Evolutionary conservation across 2,888 invertebrate genomes (phyloP).

Genomic region (Alcis repandata): DNA sequence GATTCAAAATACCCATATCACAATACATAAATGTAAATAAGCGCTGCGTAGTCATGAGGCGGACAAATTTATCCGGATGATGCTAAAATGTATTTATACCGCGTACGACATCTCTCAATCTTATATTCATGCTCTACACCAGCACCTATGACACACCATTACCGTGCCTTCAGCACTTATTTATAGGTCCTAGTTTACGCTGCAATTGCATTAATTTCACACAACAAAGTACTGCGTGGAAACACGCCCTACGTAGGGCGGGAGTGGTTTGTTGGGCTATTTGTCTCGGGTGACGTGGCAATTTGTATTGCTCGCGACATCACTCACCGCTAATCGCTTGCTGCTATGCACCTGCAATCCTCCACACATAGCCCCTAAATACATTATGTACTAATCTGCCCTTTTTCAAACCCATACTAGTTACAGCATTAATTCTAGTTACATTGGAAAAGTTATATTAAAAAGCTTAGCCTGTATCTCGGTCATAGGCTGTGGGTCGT

Average conservation of each 20-base stretch:
- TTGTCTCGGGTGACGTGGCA: constrained; percentile 72
- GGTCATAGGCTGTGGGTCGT: constrained; percentile 3
- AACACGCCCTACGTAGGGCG: constrained; percentile 55
- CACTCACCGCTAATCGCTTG: constrained; percentile 77
- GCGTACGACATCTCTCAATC: too few relatives aligned
- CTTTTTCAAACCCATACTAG: not conserved
- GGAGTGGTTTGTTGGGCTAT: constrained; percentile 60
- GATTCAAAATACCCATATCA: too few relatives aligned
- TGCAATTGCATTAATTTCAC: constrained; percentile 69
- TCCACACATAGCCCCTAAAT: constrained; percentile 29
- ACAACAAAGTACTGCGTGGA: constrained; percentile 51
- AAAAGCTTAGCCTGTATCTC: constrained; percentile 4
- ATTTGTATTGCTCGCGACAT: constrained; percentile 75
- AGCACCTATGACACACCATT: too few relatives aligned
- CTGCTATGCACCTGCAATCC: constrained; percentile 70
- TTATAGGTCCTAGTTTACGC: too few relatives aligned
- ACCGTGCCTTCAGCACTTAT: too few relatives aligned
- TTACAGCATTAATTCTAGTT: not conserved
- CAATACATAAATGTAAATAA: too few relatives aligned
- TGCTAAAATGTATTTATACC: too few relatives aligned
- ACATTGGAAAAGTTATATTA: constrained; percentile 3
- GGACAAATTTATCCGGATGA: too few relatives aligned
- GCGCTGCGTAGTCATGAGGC: too few relatives aligned
- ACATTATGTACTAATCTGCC: constrained; percentile 16
- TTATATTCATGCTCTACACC: too few relatives aligned